Evolutionary conservation across 2,888 invertebrate genomes (phyloP).

Genomic region (Mantis religiosa): DNA sequence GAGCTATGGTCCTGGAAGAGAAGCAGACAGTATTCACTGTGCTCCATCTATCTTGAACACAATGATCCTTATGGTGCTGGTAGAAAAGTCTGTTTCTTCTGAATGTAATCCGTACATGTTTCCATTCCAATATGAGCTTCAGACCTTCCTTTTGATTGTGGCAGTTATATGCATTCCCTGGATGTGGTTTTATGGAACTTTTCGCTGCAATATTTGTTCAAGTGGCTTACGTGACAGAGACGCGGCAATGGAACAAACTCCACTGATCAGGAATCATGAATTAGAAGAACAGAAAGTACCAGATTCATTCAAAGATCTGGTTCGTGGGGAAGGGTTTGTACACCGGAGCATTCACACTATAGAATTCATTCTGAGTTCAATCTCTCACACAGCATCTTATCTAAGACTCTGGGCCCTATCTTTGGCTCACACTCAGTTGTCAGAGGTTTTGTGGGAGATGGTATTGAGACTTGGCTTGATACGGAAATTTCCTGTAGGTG

Average conservation of each 20-base stretch:
- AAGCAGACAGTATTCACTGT: conserved; percentile 48
- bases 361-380: conserved; percentile 91
- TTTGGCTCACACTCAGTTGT: conserved; percentile 86
- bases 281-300: not conserved
- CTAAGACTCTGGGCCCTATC: conserved; percentile 94
- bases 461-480: conserved; percentile 59
- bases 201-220: not conserved
- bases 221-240: not conserved
- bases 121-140: conserved; percentile 52
- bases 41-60: conserved; percentile 77
- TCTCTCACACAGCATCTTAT: conserved; percentile 96
- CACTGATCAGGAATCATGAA: not conserved
- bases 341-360: conserved; percentile 95
- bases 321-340: conserved; percentile 70
- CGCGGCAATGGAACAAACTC: not conserved
- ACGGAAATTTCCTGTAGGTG: conserved; percentile 42
- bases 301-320: not conserved
- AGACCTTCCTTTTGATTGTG: conserved; percentile 58
- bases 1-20: conserved; percentile 49
- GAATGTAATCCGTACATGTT: conserved; percentile 59
- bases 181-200: conserved; percentile 59
- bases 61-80: conserved; percentile 76
- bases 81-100: conserved; percentile 49
- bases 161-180: conserved; percentile 70
- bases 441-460: conserved; percentile 75